A percentile compares a stretch with the other conserved stretches of the same genome.
These are phyloP conservation scores for Philhelius pedissequus DNA, from an alignment of 2,888 invertebrate species.

Conservation along the genomic window DNA sequence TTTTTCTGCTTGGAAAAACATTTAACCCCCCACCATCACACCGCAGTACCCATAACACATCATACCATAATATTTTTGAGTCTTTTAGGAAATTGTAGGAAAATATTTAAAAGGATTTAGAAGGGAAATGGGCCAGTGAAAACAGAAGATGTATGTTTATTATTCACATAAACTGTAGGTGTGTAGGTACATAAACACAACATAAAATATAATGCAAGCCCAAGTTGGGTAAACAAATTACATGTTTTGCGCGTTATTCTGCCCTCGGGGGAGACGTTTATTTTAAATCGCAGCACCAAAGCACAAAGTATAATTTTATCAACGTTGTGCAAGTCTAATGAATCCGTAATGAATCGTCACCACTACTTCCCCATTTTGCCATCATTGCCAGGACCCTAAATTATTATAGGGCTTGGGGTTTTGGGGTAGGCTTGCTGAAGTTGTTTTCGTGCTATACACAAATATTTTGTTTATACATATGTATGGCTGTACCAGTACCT, in stretches of 20 bases:
- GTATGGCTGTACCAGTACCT: neutral
- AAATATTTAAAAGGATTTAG: conserved; percentile 35
- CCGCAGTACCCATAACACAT: no score
- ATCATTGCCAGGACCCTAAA: neutral
- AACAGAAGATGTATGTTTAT: neutral
- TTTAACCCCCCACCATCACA: neutral
- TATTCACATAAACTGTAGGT: neutral
- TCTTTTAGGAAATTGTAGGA: neutral
- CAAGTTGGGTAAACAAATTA: conserved; percentile 26
- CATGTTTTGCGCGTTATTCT: conserved; percentile 39
- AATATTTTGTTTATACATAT: neutral
- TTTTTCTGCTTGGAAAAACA: conserved; percentile 36
- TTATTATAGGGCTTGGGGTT: neutral
- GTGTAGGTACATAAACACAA: neutral
- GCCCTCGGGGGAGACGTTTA: conserved; percentile 49
- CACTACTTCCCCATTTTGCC: neutral
- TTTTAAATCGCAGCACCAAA: conserved; percentile 62
- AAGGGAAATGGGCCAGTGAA: neutral
- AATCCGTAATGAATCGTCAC: conserved; percentile 63
- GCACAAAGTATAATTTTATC: conserved; percentile 60
- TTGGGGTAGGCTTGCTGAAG: conserved; percentile 1
- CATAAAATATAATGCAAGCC: neutral
- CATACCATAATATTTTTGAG: neutral
- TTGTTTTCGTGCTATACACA: neutral
- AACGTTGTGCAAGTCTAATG: conserved; percentile 63